Base-by-base conservation (phyloP, 1,140 invertebrate genomes). In the Zaprionus camerounensis region DNA sequence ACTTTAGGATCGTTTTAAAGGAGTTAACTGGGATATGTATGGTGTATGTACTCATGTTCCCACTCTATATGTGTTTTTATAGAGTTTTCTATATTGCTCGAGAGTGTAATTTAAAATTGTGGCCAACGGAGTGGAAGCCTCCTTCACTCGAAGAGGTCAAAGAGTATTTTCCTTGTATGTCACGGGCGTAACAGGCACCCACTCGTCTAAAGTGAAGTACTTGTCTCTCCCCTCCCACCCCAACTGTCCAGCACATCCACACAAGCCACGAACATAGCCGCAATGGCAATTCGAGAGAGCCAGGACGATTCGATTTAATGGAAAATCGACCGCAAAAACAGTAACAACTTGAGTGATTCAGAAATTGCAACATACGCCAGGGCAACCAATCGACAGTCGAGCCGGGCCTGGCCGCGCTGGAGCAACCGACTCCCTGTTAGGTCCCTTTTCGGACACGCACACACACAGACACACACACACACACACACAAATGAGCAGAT, bases 251-350 rank as follows among this genome's bases (percentile, higher is more conserved):
- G 9, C 20, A 20, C 61, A 17, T 12, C 15, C 44, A 51, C 26
- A 38, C 31, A 34, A 51, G 55, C 75, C 56, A 67, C 55, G 46
- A n/a, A 78, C 63, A 76, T 77, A 66, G 78, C 82, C 82, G 56
- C 82, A 88, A 83, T 83, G 76, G 80, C 84, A 86, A 86, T 80
- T 83, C 73, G 65, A 88, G 77, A 70, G 73, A 70, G 73, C 67
- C 77, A 63, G 72, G 56, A 74, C 72, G 57, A 80, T 87, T 86
- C 83, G 83, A 83, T 88, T 80, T 88, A 86, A 86, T 86, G 83
- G 80, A 83, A 88, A 80, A 83, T 80, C 83, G 73, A 88, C 83
- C 84, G 71, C 83, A 86, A 71, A 64, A 86, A 76, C 84, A 88
- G 84, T 70, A 88, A 77, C 83, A 87, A 80, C 80, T 88, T 86